phyloP scores from a whole-genome alignment of 2,797 vertebrate species.

The Lates japonicus region DNA sequence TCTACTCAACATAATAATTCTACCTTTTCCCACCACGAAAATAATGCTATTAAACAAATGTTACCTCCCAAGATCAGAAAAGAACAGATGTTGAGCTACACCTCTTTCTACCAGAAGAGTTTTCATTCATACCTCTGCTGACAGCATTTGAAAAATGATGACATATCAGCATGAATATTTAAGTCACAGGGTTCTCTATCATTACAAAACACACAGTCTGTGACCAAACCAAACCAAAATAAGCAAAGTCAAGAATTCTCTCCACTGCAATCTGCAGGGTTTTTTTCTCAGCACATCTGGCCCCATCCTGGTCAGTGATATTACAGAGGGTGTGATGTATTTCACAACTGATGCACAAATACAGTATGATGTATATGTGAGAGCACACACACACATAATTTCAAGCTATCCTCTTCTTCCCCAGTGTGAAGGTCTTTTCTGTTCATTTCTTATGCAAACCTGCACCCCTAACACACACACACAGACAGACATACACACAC shows the following conservation, averaged over 20 bases:
- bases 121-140: constrained; percentile 1
- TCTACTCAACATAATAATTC: not conserved
- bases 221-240: not conserved
- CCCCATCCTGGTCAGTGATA: no score
- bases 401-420: no score
- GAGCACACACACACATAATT: not conserved
- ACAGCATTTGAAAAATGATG: not conserved
- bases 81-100: not conserved
- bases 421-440: constrained; percentile 24
- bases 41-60: not conserved
- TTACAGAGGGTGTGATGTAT: not conserved
- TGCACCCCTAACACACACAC: not conserved
- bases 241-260: not conserved
- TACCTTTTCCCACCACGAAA: not conserved
- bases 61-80: not conserved
- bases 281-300: no score
- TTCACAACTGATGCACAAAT: not conserved
- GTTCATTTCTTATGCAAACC: constrained; percentile 22
- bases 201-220: not conserved
- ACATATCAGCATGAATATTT: not conserved
- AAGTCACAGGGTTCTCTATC: not conserved
- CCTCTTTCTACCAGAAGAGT: not conserved
- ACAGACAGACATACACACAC: not conserved
- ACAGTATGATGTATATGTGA: not conserved
- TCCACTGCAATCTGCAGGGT: not conserved